phyloP scores from a whole-genome alignment of 1,140 invertebrate genomes.

The Drosophila ficusphila region DNA sequence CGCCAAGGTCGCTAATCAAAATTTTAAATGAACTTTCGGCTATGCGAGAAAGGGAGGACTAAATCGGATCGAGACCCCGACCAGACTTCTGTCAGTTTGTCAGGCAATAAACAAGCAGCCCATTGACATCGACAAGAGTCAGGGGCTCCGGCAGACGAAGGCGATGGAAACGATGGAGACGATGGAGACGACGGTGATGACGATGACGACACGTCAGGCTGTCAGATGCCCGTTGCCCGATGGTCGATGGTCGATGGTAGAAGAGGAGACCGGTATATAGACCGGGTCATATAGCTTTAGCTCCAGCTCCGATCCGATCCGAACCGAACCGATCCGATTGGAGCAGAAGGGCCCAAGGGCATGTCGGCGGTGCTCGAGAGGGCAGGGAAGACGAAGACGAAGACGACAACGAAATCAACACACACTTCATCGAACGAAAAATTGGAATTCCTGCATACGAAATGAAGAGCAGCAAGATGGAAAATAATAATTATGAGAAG shows the following conservation, averaged over 20 bases:
- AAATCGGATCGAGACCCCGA: conserved; percentile 17
- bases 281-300: background rate
- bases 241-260: background rate
- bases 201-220: conserved; percentile 74
- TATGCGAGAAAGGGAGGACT: conserved; percentile 24
- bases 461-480: conserved; percentile 69
- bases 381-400: conserved; percentile 16
- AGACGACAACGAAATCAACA: conserved; percentile 75
- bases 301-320: background rate
- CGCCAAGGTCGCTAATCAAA: conserved; percentile 66
- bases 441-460: conserved; percentile 82
- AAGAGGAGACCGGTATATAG: conserved; percentile 2
- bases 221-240: conserved; percentile 42
- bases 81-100: conserved; percentile 70
- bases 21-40: conserved; percentile 76
- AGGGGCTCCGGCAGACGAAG: conserved; percentile 6
- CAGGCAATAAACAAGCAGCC: conserved; percentile 72
- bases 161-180: conserved; percentile 47
- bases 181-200: conserved; percentile 25
- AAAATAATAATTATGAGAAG: conserved; percentile 66
- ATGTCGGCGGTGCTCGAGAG: conserved; percentile 62
- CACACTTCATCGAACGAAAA: conserved; percentile 82
- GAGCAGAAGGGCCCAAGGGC: conserved; percentile 52
- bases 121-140: conserved; percentile 68
- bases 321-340: background rate